A percentile compares a stretch with the other conserved stretches of the same genome.
Evolutionary conservation across 2,797 vertebrate genomes (phyloP).

Genomic region (Corythornis leucogaster): DNA sequence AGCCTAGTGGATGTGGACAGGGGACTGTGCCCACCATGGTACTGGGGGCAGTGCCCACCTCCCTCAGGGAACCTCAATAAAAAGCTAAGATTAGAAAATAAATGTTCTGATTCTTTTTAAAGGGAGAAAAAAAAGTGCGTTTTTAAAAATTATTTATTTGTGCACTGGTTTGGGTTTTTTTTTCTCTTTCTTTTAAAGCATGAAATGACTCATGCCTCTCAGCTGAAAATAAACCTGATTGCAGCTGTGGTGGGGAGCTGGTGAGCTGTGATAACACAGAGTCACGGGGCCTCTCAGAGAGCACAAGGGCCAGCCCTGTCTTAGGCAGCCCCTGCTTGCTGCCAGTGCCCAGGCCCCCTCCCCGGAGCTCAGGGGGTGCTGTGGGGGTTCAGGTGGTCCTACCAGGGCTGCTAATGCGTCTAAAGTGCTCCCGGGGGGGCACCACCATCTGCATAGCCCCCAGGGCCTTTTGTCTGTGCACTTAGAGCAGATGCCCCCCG

Average conservation of each 20-base stretch:
- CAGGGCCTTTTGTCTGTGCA: neutral
- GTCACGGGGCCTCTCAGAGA: neutral
- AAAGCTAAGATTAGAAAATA: neutral
- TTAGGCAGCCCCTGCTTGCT: neutral
- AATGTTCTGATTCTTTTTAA: neutral
- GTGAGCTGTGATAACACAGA: neutral
- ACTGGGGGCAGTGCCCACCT: neutral
- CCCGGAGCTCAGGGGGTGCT: neutral
- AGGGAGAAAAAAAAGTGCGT: neutral
- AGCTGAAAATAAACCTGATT: slow-evolving; percentile 44
- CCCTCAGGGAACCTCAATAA: neutral
- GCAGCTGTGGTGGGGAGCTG: neutral
- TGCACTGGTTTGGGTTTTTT: neutral
- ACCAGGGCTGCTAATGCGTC: slow-evolving; percentile 66
- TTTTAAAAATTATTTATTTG: neutral
- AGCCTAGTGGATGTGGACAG: rapidly evolving
- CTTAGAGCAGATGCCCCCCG: neutral
- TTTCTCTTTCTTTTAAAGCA: neutral
- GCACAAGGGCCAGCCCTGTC: neutral
- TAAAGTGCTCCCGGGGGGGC: slow-evolving; percentile 64
- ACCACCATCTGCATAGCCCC: neutral
- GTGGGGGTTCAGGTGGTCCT: slow-evolving; percentile 23
- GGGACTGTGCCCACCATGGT: neutral
- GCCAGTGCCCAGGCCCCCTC: neutral
- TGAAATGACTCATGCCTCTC: neutral